Percentiles rank a stretch among this genome's conserved stretches.
phyloP scores from a whole-genome alignment of 2,888 invertebrate genomes.

The Thymelicus lineola region DNA sequence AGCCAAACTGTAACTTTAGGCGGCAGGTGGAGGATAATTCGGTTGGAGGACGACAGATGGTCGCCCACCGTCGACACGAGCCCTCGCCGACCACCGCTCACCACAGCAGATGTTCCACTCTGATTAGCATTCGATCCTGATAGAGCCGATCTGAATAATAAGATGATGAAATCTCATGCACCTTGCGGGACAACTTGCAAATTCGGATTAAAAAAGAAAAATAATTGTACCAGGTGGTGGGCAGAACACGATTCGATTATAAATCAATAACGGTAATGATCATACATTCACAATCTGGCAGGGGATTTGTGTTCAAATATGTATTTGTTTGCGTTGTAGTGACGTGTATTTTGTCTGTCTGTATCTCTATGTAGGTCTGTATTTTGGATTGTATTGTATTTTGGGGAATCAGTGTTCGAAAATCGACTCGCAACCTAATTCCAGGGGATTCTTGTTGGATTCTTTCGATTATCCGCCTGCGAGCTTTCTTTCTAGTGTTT shows the following conservation, averaged over 20 bases:
- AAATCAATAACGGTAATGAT: no score
- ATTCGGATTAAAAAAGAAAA: background rate
- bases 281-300: no score
- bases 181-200: slow-evolving; percentile 7
- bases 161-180: slow-evolving; percentile 9
- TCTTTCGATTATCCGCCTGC: no score
- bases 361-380: no score
- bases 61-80: background rate
- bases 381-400: no score
- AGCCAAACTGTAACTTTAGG: slow-evolving; percentile 4
- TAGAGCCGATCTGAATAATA: background rate
- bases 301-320: no score
- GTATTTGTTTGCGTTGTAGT: no score
- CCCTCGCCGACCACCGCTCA: background rate
- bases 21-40: slow-evolving; percentile 7
- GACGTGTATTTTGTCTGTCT: no score
- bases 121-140: slow-evolving; percentile 9
- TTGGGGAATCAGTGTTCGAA: no score
- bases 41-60: slow-evolving; percentile 6
- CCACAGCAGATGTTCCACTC: slow-evolving; percentile 12
- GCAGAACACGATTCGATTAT: no score
- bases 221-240: background rate
- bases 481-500: background rate
- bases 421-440: no score
- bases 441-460: no score